Percentiles rank a stretch among this genome's conserved stretches.
These are phyloP conservation scores for Pygocentrus nattereri DNA, from an alignment of 2,797 vertebrate genomes.

Conservation along the genomic window DNA sequence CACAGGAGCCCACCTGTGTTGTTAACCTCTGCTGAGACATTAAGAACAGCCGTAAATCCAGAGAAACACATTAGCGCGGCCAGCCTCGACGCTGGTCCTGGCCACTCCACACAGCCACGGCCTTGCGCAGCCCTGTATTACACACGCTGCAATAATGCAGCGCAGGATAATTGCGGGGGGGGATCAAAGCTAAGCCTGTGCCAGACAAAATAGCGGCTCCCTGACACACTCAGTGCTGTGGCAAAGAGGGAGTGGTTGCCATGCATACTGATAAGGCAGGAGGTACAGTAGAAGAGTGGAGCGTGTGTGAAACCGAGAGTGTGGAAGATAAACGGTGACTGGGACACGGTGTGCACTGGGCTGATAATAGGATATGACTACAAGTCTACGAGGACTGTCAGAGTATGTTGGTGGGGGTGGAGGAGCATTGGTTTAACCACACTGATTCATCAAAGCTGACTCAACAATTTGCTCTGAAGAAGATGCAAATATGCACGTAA, in stretches of 20 bases:
- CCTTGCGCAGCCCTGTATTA: conserved; percentile 64
- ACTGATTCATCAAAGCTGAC: not conserved
- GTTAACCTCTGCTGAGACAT: conserved; percentile 22
- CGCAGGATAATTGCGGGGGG: conserved; percentile 72
- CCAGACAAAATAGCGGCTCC: conserved; percentile 67
- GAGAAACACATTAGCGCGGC: conserved; percentile 21
- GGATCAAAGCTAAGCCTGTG: conserved; percentile 75
- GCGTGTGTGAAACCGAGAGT: not conserved
- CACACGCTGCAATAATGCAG: conserved; percentile 64
- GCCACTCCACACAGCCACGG: conserved; percentile 43
- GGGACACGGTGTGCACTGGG: conserved; percentile 1
- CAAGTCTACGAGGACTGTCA: not conserved
- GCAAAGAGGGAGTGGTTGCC: conserved; percentile 31
- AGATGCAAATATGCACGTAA: too few species aligned
- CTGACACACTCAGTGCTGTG: conserved; percentile 54
- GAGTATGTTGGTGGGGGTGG: conserved; percentile 1
- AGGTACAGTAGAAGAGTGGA: conserved; percentile 26
- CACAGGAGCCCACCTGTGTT: conserved; percentile 24
- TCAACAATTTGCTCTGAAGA: too few species aligned
- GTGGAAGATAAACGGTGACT: conserved; percentile 12
- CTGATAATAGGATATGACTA: conserved; percentile 6
- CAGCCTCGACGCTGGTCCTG: conserved; percentile 19
- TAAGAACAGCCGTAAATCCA: conserved; percentile 25
- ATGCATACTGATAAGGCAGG: conserved; percentile 46
- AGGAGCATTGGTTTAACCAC: not conserved